Evolutionary conservation across 2,113 vertebrate species (phyloP).

Genomic region (Gavia stellata): DNA sequence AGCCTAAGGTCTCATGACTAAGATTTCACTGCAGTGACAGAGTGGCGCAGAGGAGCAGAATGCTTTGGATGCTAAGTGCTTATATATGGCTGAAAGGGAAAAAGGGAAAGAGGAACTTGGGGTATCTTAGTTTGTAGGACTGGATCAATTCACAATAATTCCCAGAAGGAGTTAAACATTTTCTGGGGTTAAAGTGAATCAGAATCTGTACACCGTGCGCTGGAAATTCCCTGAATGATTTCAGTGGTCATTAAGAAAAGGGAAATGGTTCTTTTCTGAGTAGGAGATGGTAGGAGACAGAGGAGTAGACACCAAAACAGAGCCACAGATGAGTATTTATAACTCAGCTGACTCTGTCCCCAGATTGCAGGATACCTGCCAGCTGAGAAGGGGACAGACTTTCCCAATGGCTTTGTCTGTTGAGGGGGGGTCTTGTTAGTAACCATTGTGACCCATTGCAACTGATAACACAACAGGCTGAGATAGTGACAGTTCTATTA

Average conservation of each 20-base stretch:
- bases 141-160: conserved; percentile 42
- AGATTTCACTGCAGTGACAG: neutral
- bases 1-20: neutral
- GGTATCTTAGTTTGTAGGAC: neutral
- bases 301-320: conserved; percentile 61
- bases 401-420: neutral
- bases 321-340: conserved; percentile 57
- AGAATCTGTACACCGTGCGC: conserved; percentile 66
- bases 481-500: neutral
- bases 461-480: neutral
- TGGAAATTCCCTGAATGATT: conserved; percentile 80
- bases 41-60: neutral
- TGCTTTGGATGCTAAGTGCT: neutral
- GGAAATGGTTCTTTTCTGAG: conserved; percentile 79
- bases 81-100: neutral
- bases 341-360: conserved; percentile 17
- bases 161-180: conserved; percentile 74
- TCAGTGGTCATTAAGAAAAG: conserved; percentile 79
- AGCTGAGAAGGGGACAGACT: neutral
- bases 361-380: neutral
- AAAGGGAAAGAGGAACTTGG: neutral
- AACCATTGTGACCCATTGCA: neutral
- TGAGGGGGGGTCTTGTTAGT: neutral
- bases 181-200: conserved; percentile 73
- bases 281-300: conserved; percentile 66